Conservation (phyloP, 2,888 invertebrate species). For the Polydrusus tereticollis region DNA sequence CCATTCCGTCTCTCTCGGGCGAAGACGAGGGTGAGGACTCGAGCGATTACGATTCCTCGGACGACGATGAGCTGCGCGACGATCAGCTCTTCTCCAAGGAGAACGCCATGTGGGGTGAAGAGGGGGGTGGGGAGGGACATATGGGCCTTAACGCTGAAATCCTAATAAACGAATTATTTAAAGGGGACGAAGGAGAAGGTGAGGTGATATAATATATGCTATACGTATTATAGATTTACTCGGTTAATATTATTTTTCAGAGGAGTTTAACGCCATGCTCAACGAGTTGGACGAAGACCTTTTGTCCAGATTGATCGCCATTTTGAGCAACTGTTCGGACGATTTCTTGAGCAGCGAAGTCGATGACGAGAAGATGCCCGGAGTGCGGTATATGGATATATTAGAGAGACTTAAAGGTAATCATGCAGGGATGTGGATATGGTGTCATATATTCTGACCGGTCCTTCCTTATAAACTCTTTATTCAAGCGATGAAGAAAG, state of each 20-base stretch:
- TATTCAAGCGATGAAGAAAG: slow-evolving; percentile 24
- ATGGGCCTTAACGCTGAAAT: too few species aligned
- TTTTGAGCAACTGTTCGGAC: slow-evolving; percentile 55
- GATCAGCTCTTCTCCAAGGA: slow-evolving; percentile 22
- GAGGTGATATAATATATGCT: background rate
- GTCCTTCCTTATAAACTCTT: background rate
- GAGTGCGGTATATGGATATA: slow-evolving; percentile 54
- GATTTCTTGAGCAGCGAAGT: slow-evolving; percentile 53
- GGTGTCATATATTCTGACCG: background rate
- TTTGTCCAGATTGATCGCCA: slow-evolving; percentile 55
- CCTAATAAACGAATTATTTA: slow-evolving; percentile 35
- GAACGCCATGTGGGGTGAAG: slow-evolving; percentile 22
- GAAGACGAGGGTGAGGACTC: slow-evolving; percentile 48
- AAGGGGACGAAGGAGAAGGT: slow-evolving; percentile 44
- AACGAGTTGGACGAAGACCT: slow-evolving; percentile 48
- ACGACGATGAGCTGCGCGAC: slow-evolving; percentile 41
- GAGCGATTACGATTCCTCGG: slow-evolving; percentile 34
- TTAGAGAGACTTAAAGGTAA: slow-evolving; percentile 54
- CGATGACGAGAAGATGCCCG: slow-evolving; percentile 52
- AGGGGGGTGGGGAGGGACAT: slow-evolving; percentile 41
- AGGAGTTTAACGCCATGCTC: slow-evolving; percentile 36
- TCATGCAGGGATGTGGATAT: background rate
- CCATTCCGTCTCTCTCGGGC: slow-evolving; percentile 50
- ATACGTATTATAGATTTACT: background rate
- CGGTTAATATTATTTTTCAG: slow-evolving; percentile 4